A percentile compares a stretch with the other conserved stretches of the same genome.
phyloP scores from a whole-genome alignment of 1,140 invertebrate species.

The Aricia agestis region DNA sequence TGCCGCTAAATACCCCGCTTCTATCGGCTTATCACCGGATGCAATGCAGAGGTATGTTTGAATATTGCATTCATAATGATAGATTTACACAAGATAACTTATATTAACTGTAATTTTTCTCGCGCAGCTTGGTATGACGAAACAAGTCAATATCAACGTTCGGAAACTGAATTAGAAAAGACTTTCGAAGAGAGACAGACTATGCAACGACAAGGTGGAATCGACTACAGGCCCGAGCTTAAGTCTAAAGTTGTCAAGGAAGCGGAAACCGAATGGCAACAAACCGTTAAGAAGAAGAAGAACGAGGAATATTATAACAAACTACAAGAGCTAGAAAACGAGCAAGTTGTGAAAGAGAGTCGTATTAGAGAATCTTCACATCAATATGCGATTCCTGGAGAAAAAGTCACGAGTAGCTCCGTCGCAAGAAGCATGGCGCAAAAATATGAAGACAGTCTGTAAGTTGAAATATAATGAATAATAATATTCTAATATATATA shows the following conservation, averaged over 20 bases:
- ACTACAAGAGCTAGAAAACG: slow-evolving; percentile 88
- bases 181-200: slow-evolving; percentile 90
- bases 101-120: slow-evolving; percentile 25
- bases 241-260: slow-evolving; percentile 84
- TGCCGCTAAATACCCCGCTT: slow-evolving; percentile 64
- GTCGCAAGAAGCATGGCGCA: slow-evolving; percentile 91
- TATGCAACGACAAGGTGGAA: slow-evolving; percentile 79
- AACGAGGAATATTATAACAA: slow-evolving; percentile 90
- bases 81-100: slow-evolving; percentile 5
- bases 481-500: no score
- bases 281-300: slow-evolving; percentile 87
- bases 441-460: slow-evolving; percentile 89
- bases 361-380: slow-evolving; percentile 85
- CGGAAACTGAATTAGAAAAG: slow-evolving; percentile 90
- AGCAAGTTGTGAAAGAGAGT: slow-evolving; percentile 89
- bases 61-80: slow-evolving; percentile 23
- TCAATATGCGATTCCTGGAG: slow-evolving; percentile 90
- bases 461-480: slow-evolving; percentile 69
- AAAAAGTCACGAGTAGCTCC: slow-evolving; percentile 85
- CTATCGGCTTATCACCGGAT: slow-evolving; percentile 64
- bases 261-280: slow-evolving; percentile 89
- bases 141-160: slow-evolving; percentile 88
- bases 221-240: slow-evolving; percentile 78
- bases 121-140: slow-evolving; percentile 94
- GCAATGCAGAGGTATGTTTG: slow-evolving; percentile 59